Base-by-base conservation (phyloP, 2,888 invertebrate genomes). In the Xestia sexstrigata region DNA sequence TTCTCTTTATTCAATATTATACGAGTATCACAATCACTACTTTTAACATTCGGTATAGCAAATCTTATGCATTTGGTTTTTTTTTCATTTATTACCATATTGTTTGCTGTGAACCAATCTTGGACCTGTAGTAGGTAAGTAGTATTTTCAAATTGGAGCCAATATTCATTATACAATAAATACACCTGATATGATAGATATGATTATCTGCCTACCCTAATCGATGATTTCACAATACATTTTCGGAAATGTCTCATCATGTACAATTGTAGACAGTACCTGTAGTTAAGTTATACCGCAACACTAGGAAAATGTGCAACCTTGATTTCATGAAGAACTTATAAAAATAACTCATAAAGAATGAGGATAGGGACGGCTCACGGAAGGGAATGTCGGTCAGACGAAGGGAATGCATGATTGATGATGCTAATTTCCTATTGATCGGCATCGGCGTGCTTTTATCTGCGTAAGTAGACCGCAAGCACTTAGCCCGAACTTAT, bases 341-440 rank as follows among this genome's bases (percentile, higher is more conserved):
- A 70, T 70, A 70, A 78, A 76, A 77, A 81, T 70, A 74, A 68
- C 72, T 70, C 47, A 23, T 62, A 69, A 73, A 73, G 73, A 71
- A 78, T 68, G 85, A 78, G 87, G 85, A 87, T 83, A 85, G 78
- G 78, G 70, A 47, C 82, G 69, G 73, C 84, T 81, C 71, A 83
- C 82, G 86, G 79, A 84, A 87, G 87, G 74, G 83, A 87, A 91
- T 89, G 88, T 90, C 91, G 92, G 92, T 91, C 93, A 91, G 87
- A 89, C 91, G 91, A 91, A 91, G 90, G 87, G 85, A 92, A 91
- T 91, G 89, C 89, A 92, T 93, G 94, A 95, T 94, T 93, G 93
- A 94, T 94, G 93, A 92, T 89, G 88, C 89, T 90, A 94, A 95
- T 94, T 93, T 94, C 94, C 94, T 93, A 93, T 92, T 92, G 92